Percentiles rank a stretch among this genome's conserved stretches.
Evolutionary conservation across 2,113 vertebrate species (phyloP).

Genomic region (Dasyprocta punctata): DNA sequence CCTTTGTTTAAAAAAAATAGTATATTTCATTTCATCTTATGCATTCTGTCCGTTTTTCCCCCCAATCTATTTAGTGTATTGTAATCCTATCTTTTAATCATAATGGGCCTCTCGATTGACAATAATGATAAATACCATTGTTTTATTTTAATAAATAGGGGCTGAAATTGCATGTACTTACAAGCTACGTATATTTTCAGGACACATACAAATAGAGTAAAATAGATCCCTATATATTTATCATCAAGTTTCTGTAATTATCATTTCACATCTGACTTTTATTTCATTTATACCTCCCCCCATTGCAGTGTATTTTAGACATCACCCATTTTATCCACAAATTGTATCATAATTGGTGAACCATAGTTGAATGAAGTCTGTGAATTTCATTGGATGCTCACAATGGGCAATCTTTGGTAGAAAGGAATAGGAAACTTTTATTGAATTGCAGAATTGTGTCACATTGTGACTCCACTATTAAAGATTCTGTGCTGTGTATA

Average conservation of each 20-base stretch:
- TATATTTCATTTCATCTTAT: slow-evolving; percentile 42
- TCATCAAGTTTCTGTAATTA: background rate
- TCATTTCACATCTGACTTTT: background rate
- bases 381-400: background rate
- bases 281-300: background rate
- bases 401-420: background rate
- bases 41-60: slow-evolving; percentile 49
- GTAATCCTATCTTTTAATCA: slow-evolving; percentile 9
- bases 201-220: background rate
- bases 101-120: background rate
- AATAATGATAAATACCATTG: background rate
- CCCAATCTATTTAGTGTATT: slow-evolving; percentile 23
- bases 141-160: slow-evolving; percentile 39
- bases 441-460: background rate
- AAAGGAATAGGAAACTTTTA: background rate
- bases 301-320: background rate
- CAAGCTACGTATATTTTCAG: background rate
- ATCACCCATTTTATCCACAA: background rate
- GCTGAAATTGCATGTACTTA: background rate
- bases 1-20: slow-evolving; percentile 65
- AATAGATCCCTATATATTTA: background rate
- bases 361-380: background rate
- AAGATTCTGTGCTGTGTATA: background rate
- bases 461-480: background rate
- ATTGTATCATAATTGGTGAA: background rate